These are phyloP conservation scores for Cheilosia pagana DNA, from an alignment of 2,888 invertebrate genomes.

Conservation along the genomic window DNA sequence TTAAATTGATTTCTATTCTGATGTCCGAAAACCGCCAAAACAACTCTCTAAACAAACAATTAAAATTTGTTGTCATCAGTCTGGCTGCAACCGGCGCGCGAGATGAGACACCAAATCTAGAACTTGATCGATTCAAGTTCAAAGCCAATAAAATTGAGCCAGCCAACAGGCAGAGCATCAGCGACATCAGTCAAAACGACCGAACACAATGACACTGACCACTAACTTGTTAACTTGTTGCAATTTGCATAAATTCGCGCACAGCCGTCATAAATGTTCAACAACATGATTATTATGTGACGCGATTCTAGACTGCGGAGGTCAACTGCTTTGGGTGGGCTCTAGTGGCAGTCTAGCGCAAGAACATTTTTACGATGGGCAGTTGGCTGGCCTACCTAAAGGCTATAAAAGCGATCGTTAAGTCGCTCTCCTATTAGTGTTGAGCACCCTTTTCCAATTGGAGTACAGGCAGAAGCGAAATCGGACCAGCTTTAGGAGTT, in stretches of 20 bases:
- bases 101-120: constrained; percentile 61
- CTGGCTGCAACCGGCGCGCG: constrained; percentile 27
- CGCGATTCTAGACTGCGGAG: constrained; percentile 63
- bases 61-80: constrained; percentile 19
- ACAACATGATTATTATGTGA: constrained; percentile 58
- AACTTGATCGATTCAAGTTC: constrained; percentile 66
- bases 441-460: constrained; percentile 1
- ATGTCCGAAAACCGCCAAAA: constrained; percentile 30
- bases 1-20: constrained; percentile 45
- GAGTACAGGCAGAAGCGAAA: background rate
- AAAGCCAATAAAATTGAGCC: constrained; percentile 46
- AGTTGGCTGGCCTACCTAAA: constrained; percentile 7
- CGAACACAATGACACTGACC: background rate
- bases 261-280: constrained; percentile 64
- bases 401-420: constrained; percentile 12
- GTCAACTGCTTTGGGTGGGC: constrained; percentile 69
- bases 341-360: no score
- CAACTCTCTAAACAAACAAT: constrained; percentile 36
- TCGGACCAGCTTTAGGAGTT: background rate
- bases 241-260: constrained; percentile 73
- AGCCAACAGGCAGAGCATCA: constrained; percentile 41
- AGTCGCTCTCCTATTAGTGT: constrained; percentile 17
- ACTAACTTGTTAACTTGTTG: constrained; percentile 57
- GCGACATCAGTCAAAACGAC: constrained; percentile 27
- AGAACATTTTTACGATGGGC: background rate